Percentiles rank a stretch among this genome's conserved stretches.
Conservation (phyloP, 2,113 vertebrate species). For the Polyodon spathula region DNA sequence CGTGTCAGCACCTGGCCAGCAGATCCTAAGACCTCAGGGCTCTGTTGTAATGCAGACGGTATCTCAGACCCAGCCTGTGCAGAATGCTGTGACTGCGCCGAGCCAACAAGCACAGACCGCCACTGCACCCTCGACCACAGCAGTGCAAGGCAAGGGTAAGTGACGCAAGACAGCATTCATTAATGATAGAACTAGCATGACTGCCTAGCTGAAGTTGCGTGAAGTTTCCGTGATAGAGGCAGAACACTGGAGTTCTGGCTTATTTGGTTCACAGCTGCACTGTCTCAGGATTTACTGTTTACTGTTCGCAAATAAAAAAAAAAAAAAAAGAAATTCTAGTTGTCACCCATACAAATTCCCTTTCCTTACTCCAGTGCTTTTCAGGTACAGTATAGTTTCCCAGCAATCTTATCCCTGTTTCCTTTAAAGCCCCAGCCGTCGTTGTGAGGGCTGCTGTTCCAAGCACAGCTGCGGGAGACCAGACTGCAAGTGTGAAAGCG, state of each 20-base stretch:
- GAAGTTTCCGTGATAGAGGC: too few relatives aligned
- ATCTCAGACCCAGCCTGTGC: conserved; percentile 56
- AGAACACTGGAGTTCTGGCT: too few relatives aligned
- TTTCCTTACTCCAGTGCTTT: background rate
- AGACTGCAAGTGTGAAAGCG: conserved; percentile 27
- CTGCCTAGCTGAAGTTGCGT: too few relatives aligned
- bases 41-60: conserved; percentile 74
- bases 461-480: conserved; percentile 11
- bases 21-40: conserved; percentile 69
- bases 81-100: conserved; percentile 56
- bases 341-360: background rate
- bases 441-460: conserved; percentile 36
- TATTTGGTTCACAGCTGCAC: too few relatives aligned
- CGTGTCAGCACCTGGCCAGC: conserved; percentile 77
- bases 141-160: conserved; percentile 53
- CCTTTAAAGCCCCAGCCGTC: conserved; percentile 20
- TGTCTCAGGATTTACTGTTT: too few relatives aligned
- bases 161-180: background rate
- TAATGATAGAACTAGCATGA: too few relatives aligned
- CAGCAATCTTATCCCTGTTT: background rate
- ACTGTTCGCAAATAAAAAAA: too few relatives aligned
- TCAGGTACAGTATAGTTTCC: background rate
- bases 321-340: background rate
- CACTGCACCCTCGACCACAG: conserved; percentile 38
- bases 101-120: conserved; percentile 52